Conservation (phyloP, 2,888 invertebrate genomes). For the Cylindroiulus punctatus region DNA sequence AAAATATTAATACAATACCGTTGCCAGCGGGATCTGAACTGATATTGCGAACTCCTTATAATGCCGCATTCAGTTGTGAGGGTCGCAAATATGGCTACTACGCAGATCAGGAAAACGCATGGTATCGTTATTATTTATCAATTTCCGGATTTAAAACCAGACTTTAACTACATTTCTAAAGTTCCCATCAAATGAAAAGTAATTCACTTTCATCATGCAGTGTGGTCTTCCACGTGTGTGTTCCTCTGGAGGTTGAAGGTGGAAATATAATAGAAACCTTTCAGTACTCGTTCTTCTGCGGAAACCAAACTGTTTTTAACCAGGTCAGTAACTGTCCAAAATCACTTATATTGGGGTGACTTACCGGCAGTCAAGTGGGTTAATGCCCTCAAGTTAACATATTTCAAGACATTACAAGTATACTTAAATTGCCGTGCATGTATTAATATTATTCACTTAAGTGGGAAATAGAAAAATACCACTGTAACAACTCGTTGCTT, state of each 20-base stretch:
- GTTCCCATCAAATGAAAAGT: neutral
- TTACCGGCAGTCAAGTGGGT: neutral
- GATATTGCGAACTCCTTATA: constrained; percentile 49
- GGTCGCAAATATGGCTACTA: constrained; percentile 59
- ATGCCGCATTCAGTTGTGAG: constrained; percentile 59
- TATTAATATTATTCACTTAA: neutral
- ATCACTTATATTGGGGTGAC: neutral
- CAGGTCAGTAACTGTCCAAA: constrained; percentile 58
- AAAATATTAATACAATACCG: constrained; percentile 39
- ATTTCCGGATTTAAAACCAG: neutral
- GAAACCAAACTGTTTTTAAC: constrained; percentile 61
- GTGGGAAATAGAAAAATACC: neutral
- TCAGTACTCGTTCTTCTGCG: constrained; percentile 60
- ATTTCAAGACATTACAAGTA: neutral
- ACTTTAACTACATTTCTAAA: neutral
- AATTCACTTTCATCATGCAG: neutral
- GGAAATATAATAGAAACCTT: constrained; percentile 55
- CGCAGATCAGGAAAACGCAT: constrained; percentile 6
- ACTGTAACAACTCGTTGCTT: neutral
- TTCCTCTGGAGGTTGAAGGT: constrained; percentile 56
- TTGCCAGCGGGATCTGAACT: constrained; percentile 54
- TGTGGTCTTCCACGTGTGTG: constrained; percentile 59
- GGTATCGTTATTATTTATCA: neutral
- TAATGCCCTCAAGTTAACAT: neutral
- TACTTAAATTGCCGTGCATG: neutral